Conservation (phyloP, 2,797 vertebrate species). For the Oryzias dopingdopingensis region DNA sequence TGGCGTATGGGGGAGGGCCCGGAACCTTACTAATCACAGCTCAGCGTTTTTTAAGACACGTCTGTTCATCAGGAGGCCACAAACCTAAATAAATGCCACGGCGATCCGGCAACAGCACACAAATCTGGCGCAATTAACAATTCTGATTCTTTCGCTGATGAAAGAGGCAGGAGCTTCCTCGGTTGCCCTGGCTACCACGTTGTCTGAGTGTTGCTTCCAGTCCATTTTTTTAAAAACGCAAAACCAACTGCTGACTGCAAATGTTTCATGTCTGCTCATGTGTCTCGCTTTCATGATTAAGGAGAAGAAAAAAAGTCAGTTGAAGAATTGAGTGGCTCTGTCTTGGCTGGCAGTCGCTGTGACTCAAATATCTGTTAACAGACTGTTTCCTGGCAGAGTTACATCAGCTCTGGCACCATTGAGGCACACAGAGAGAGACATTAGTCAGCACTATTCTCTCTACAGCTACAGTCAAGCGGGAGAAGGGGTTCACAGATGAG, state of each 20-base stretch:
- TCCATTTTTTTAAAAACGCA: conserved; percentile 20
- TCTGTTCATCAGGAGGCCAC: not conserved
- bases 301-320: conserved; percentile 17
- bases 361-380: conserved; percentile 76
- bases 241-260: conserved; percentile 40
- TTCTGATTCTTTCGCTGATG: too few relatives aligned
- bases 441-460: conserved; percentile 77
- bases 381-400: conserved; percentile 79
- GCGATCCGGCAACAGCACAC: too few relatives aligned
- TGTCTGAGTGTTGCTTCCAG: not conserved
- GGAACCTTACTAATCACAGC: not conserved
- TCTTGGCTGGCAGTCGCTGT: conserved; percentile 62
- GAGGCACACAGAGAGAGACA: conserved; percentile 71
- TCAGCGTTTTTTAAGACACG: not conserved
- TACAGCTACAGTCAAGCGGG: conserved; percentile 41
- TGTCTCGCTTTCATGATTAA: conserved; percentile 2
- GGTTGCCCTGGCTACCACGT: not conserved
- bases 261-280: conserved; percentile 11
- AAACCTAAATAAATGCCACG: not conserved
- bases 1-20: not conserved
- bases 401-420: conserved; percentile 77
- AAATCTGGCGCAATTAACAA: not conserved
- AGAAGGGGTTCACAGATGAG: conserved; percentile 51
- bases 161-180: too few relatives aligned
- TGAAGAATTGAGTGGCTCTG: conserved; percentile 62